Base-by-base conservation (phyloP, 2,113 vertebrate species). In the Hiodon tergisus region DNA sequence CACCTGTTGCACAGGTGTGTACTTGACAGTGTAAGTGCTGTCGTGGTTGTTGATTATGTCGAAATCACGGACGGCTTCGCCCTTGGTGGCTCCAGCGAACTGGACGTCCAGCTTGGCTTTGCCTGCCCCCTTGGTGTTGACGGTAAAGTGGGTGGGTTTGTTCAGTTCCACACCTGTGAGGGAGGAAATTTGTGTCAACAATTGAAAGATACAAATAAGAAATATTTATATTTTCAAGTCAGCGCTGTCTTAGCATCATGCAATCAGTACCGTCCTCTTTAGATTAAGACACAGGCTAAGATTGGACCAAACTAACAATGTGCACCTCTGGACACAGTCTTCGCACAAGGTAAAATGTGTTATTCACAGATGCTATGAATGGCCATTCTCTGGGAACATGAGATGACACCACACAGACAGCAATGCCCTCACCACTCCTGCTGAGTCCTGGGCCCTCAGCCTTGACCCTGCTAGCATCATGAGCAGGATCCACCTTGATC, bases 391-490 rank as follows among this genome's bases (percentile, higher is more conserved):
- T 31, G 31, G 31, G 31, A 31, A 31, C 31, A 31, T 31, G 31
- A 31, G 31, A n/a, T n/a, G n/a, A 31, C 31, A 31, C 31, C 31
- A 31, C 14, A 61, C 61, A 63, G 3, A 48, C 3, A 48, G 3
- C 31, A 8, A 48, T 10, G 10, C n/a, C 57, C 90, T 88, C 79
- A 96, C 95, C 95, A 0, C 84, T 92, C 74, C 93, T 92, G 79
- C 85, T 95, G 6, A 98, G 91, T 48, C 95, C 95, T 0, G 95
- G 95, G 7, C 95, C 95, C 53, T 98, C 95, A 0, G 92, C 93
- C 77, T 95, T 98, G n/a, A 97, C 94, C 81, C 95, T 96, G 86
- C 92, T 94, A 79, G 94, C 94, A 67, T 97, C 95, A 2, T 97
- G 95, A 46, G 94, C 90, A 5, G 95, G 94, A 80, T 97, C 95